Base-by-base conservation (phyloP, 2,888 invertebrate genomes). In the Amiota mariae region DNA sequence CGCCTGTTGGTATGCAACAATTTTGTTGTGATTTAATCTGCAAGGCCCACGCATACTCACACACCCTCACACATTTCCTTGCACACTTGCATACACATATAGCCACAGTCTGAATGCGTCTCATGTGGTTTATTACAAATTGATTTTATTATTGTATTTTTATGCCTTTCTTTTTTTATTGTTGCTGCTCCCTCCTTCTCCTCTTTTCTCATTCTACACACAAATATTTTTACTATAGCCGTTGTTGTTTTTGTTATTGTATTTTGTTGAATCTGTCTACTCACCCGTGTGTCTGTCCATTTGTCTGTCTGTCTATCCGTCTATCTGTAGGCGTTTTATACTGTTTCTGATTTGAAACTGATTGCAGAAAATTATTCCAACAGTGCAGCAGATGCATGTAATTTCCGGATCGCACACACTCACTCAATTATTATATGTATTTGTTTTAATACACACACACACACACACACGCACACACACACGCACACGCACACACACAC, bases 101-200 rank as follows among this genome's bases (percentile, higher is more conserved):
- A 18, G n/a, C 15, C 67, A 12, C 24, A 68, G 80, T 76, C 76
- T 76, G 74, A 73, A 77, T 80, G 82, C 79, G 80, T 86, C 85
- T 85, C 84, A 80, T 83, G 86, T 83, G 86, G 82, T 81, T 84
- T 80, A 81, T 80, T 81, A 81, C 86, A 87, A 87, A 86, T 86
- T 86, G 86, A 86, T 83, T 87, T 84, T 80, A 83, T 86, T 87
- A 87, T 85, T 80, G 83, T 78, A 74, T 74, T 49, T 54, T 54
- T 54, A 8, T 54, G n/a, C n/a, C 4, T 54, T 54, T 8, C 12
- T 54, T 54, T 51, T n/a, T 54, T 54, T 54, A 54, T n/a, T 54
- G 12, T 54, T 54, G n/a, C 10, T 54, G 3, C n/a, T 51, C n/a
- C 4, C 24, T 24, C 3, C 24, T 24, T 2, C 24, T 36, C 36